Percentiles rank a stretch among this genome's conserved stretches.
These are phyloP conservation scores for Leucophenga maculata DNA, from an alignment of 2,888 invertebrate species.

Conservation along the genomic window DNA sequence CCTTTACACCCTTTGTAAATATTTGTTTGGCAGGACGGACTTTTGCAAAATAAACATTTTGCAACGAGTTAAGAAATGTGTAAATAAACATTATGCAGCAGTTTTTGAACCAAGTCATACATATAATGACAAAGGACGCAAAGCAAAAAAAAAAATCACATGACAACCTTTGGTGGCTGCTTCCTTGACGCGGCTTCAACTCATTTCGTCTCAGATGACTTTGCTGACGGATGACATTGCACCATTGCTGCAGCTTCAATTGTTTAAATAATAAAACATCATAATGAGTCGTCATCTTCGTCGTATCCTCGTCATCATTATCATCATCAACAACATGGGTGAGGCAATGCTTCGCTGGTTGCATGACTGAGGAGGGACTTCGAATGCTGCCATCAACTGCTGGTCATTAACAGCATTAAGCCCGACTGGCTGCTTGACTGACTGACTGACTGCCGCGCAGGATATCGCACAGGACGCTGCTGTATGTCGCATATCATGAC, in stretches of 20 bases:
- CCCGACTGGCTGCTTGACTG: not conserved
- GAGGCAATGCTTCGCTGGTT: too few species aligned
- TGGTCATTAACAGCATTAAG: constrained; percentile 24
- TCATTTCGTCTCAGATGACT: not conserved
- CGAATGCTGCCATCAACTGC: too few species aligned
- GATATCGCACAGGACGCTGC: constrained; percentile 3
- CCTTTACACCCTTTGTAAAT: not conserved
- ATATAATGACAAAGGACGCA: not conserved
- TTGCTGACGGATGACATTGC: constrained; percentile 23
- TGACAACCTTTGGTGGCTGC: not conserved
- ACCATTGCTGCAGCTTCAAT: constrained; percentile 23
- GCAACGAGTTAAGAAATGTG: constrained; percentile 22
- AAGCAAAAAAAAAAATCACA: constrained; percentile 4
- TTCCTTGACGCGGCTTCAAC: not conserved
- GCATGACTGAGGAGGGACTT: too few species aligned
- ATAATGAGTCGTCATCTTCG: constrained; percentile 23
- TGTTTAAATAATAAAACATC: constrained; percentile 25
- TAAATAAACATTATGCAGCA: constrained; percentile 24
- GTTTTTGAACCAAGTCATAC: not conserved
- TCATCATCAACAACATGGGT: not conserved
- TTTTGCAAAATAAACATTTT: constrained; percentile 20
- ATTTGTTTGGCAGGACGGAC: not conserved
- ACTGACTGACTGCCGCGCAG: not conserved
- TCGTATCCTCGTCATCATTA: not conserved
- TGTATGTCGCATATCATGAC: not conserved